phyloP scores from a whole-genome alignment of 64 coral and sea anemone species.

The Pocillopora damicornis region DNA sequence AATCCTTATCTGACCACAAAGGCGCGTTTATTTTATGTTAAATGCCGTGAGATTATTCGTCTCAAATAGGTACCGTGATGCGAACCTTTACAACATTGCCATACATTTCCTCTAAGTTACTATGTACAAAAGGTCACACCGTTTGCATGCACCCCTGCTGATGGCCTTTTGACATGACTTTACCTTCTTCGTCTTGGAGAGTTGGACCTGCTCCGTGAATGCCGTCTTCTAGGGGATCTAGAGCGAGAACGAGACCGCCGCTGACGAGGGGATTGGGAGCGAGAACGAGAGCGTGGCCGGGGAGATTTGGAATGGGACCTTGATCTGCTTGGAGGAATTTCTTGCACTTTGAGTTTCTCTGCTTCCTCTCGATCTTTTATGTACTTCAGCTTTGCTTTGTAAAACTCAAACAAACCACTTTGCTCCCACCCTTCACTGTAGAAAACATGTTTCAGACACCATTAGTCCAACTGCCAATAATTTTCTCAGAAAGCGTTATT shows the following conservation, averaged over 20 bases:
- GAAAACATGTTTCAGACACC: background rate
- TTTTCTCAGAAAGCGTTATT: background rate
- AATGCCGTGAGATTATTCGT: too few relatives aligned
- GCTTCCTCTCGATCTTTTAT: conserved; percentile 86
- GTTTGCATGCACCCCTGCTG: background rate
- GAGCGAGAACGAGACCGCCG: conserved; percentile 37
- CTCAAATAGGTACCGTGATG: too few relatives aligned
- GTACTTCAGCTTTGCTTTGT: conserved; percentile 85
- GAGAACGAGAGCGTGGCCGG: conserved; percentile 19
- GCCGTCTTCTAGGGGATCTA: conserved; percentile 24
- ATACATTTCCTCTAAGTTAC: too few relatives aligned
- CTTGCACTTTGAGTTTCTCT: conserved; percentile 42
- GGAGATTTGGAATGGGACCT: conserved; percentile 65
- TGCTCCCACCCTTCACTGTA: conserved; percentile 95
- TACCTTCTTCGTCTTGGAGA: conserved; percentile 64
- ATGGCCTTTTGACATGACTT: background rate
- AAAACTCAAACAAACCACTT: conserved; percentile 94
- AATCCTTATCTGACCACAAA: too few relatives aligned
- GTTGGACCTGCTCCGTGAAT: conserved; percentile 50
- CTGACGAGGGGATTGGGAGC: conserved; percentile 36
- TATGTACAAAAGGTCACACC: too few relatives aligned
- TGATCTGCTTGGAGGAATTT: background rate
- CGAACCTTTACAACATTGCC: too few relatives aligned
- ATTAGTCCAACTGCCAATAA: background rate
- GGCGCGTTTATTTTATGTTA: too few relatives aligned